A percentile compares a stretch with the other conserved stretches of the same genome.
Conservation (phyloP, 2,113 vertebrate genomes). For the Pterocles burchelli region DNA sequence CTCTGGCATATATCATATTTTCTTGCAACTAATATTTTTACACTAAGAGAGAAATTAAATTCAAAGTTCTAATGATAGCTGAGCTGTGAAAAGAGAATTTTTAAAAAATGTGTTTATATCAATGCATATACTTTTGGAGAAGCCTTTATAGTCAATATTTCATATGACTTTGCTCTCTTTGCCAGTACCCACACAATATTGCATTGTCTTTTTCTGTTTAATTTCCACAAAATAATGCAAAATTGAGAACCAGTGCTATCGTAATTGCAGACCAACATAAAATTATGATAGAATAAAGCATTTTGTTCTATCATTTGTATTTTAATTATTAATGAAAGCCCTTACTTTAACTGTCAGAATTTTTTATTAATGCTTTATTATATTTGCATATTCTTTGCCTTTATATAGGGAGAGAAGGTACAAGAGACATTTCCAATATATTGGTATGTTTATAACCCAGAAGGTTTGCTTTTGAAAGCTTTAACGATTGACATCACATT, state of each 20-base stretch:
- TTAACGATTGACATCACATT: neutral
- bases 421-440: neutral
- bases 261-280: conserved; percentile 44
- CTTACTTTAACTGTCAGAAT: conserved; percentile 64
- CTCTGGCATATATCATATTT: neutral
- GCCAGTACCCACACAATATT: neutral
- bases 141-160: conserved; percentile 19
- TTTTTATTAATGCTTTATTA: conserved; percentile 53
- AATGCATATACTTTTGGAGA: neutral
- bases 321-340: conserved; percentile 69
- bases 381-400: conserved; percentile 41
- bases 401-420: neutral
- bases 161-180: neutral
- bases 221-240: conserved; percentile 38
- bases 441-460: neutral
- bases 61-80: neutral
- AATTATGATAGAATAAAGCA: conserved; percentile 44
- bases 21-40: neutral
- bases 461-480: conserved; percentile 25
- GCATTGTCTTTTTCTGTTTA: conserved; percentile 24
- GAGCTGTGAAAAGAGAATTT: neutral
- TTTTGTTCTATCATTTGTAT: conserved; percentile 61
- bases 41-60: neutral
- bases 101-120: neutral
- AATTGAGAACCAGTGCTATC: conserved; percentile 3